phyloP scores from a whole-genome alignment of 1,140 invertebrate genomes.

The Dryas iulia region DNA sequence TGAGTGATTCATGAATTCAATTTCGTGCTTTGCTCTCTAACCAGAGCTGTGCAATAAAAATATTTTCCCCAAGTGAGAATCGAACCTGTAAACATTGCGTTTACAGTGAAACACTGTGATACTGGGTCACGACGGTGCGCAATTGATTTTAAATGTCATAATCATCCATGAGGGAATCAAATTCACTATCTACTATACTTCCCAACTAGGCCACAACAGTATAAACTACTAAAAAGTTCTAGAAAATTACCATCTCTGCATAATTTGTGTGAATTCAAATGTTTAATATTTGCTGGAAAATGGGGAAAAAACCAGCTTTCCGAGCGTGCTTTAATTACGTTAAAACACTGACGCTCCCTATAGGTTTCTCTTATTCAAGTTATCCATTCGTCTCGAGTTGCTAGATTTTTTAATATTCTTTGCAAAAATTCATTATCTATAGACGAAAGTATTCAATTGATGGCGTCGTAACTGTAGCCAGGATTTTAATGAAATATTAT shows the following conservation, averaged over 20 bases:
- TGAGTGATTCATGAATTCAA: too few relatives aligned
- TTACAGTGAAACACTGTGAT: too few relatives aligned
- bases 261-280: background rate
- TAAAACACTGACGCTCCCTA: background rate
- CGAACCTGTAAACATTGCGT: too few relatives aligned
- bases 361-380: background rate
- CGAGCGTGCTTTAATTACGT: background rate
- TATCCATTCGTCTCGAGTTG: background rate
- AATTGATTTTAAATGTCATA: too few relatives aligned
- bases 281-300: background rate
- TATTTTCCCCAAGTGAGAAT: too few relatives aligned
- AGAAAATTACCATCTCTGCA: background rate
- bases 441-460: background rate
- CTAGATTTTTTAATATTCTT: background rate
- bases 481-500: background rate
- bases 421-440: background rate
- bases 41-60: too few relatives aligned
- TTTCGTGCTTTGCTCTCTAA: too few relatives aligned
- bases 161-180: too few relatives aligned
- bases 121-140: too few relatives aligned
- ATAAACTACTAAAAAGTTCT: background rate
- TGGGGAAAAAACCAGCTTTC: background rate
- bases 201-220: too few relatives aligned
- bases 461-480: background rate
- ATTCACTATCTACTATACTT: too few relatives aligned